Conservation (phyloP, 2,113 vertebrate species). For the Corvus cornix region DNA sequence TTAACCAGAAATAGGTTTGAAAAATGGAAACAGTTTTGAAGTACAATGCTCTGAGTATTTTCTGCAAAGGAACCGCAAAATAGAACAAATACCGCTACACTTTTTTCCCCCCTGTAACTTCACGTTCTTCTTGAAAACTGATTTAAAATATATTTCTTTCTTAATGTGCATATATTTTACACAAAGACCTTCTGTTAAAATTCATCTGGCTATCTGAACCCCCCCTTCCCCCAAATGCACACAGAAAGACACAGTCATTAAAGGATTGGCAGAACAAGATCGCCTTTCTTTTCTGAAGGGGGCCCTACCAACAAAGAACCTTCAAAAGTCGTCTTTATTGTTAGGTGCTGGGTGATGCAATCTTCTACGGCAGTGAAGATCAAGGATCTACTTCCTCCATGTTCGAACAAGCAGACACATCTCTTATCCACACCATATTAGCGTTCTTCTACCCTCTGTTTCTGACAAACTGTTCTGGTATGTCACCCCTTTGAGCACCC, state of each 20-base stretch:
- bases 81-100: background rate
- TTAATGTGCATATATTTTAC: background rate
- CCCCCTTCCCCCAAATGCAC: background rate
- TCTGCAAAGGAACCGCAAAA: background rate
- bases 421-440: background rate
- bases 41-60: background rate
- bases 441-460: background rate
- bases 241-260: slow-evolving; percentile 36
- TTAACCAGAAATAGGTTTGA: background rate
- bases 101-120: background rate
- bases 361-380: background rate
- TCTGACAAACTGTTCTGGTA: background rate
- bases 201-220: slow-evolving; percentile 1
- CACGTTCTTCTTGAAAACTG: background rate
- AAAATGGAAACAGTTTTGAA: background rate
- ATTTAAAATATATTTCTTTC: slow-evolving; percentile 7
- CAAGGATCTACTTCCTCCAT: background rate
- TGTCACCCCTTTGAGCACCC: too few species aligned
- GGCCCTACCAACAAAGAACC: background rate
- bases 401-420: background rate
- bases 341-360: background rate
- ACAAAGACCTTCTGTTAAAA: slow-evolving; percentile 63
- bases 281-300: slow-evolving; percentile 43
- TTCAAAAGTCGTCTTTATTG: background rate
- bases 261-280: slow-evolving; percentile 52